A percentile compares a stretch with the other conserved stretches of the same genome.
Evolutionary conservation across 2,888 invertebrate species (phyloP).

Genomic region (Acanthosepion pharaonis): DNA sequence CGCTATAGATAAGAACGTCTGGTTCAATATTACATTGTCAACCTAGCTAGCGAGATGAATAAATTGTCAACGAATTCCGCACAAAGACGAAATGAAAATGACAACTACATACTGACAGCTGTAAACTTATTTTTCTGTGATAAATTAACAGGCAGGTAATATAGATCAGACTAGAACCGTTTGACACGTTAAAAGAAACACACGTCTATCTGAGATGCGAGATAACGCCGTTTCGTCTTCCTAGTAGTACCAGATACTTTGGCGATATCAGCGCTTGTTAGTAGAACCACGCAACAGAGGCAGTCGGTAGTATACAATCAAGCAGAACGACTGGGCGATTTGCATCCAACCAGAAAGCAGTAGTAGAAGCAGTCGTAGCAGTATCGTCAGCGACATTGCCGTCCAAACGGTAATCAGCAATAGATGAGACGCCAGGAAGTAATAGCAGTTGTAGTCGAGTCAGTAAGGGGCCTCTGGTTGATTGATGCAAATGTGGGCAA

Average conservation of each 20-base stretch:
- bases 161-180: no score
- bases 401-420: not conserved
- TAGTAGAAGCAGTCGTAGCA: not conserved
- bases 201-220: no score
- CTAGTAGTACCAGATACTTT: not conserved
- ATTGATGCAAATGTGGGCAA: not conserved
- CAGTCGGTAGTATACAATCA: not conserved
- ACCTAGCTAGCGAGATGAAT: no score
- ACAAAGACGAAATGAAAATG: no score
- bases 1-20: no score
- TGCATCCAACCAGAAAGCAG: constrained; percentile 17
- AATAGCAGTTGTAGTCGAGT: not conserved
- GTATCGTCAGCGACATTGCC: not conserved
- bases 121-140: no score
- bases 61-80: no score
- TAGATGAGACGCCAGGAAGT: not conserved
- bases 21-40: no score
- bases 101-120: no score
- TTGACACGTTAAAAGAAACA: no score
- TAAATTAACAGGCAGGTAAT: no score
- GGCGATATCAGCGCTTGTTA: not conserved
- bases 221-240: no score
- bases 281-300: not conserved
- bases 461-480: not conserved
- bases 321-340: not conserved